Conservation (phyloP, 2,113 vertebrate genomes). For the Stictonetta naevosa region DNA sequence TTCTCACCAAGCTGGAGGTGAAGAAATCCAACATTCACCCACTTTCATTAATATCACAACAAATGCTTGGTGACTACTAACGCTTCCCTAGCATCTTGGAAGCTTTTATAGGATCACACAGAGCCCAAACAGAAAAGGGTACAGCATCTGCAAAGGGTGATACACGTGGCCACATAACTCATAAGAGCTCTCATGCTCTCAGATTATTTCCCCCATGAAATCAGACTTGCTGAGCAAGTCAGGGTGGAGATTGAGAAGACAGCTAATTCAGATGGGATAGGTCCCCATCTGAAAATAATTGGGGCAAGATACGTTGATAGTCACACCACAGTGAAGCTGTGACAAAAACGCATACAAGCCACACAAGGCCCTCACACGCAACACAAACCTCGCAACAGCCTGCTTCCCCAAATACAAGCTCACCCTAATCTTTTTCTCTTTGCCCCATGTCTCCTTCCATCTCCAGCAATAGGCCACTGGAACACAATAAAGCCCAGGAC, state of each 20-base stretch:
- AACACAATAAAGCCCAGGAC: conserved; percentile 17
- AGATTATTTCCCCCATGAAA: neutral
- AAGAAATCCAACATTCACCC: neutral
- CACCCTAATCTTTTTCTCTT: neutral
- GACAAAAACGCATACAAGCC: neutral
- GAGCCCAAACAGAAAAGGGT: neutral
- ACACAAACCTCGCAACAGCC: neutral
- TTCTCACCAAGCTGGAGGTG: neutral
- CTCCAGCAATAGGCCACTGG: conserved; percentile 86
- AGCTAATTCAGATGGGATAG: neutral
- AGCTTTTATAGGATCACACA: neutral
- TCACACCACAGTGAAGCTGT: neutral
- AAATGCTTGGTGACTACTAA: neutral
- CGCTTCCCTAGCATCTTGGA: accelerated
- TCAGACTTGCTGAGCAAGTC: neutral
- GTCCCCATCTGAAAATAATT: neutral
- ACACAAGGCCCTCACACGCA: accelerated
- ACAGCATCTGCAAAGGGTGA: neutral
- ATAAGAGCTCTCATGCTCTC: neutral
- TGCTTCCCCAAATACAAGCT: neutral
- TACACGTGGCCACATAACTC: accelerated
- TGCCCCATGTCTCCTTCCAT: neutral
- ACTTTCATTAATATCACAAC: neutral
- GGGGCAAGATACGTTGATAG: neutral
- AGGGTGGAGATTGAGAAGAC: neutral